Percentiles rank a stretch among this genome's conserved stretches.
Evolutionary conservation across 2,113 vertebrate genomes (phyloP).

Genomic region (Ageneiosus marmoratus): DNA sequence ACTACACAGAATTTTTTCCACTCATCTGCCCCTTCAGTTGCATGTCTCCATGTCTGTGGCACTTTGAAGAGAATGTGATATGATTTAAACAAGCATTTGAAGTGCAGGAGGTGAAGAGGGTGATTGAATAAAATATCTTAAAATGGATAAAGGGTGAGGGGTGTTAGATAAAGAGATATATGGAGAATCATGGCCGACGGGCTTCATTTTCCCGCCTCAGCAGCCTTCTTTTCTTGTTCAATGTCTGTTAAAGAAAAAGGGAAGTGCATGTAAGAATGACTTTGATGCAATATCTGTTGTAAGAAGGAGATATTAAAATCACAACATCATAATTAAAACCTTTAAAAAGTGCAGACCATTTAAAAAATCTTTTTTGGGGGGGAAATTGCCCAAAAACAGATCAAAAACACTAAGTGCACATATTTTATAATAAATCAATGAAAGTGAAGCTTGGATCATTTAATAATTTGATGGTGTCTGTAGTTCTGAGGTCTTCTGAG

Average conservation of each 20-base stretch:
- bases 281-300: conserved; percentile 2
- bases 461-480: not conserved
- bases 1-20: conserved; percentile 41
- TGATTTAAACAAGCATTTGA: conserved; percentile 21
- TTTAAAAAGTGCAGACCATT: not conserved
- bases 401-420: not conserved
- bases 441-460: no score
- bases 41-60: conserved; percentile 10
- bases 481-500: not conserved
- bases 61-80: not conserved
- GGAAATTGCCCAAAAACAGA: not conserved
- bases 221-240: conserved; percentile 76
- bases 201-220: conserved; percentile 48
- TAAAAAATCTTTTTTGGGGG: no score
- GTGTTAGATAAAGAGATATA: conserved; percentile 10
- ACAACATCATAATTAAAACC: not conserved
- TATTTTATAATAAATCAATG: not conserved
- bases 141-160: conserved; percentile 10
- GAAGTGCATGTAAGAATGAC: conserved; percentile 9
- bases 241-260: conserved; percentile 72
- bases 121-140: conserved; percentile 21
- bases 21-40: conserved; percentile 10
- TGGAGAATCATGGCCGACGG: not conserved
- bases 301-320: not conserved
- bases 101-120: conserved; percentile 43